Evolutionary conservation across 1,140 invertebrate genomes (phyloP).

Genomic region (Laodelphax striatellus): DNA sequence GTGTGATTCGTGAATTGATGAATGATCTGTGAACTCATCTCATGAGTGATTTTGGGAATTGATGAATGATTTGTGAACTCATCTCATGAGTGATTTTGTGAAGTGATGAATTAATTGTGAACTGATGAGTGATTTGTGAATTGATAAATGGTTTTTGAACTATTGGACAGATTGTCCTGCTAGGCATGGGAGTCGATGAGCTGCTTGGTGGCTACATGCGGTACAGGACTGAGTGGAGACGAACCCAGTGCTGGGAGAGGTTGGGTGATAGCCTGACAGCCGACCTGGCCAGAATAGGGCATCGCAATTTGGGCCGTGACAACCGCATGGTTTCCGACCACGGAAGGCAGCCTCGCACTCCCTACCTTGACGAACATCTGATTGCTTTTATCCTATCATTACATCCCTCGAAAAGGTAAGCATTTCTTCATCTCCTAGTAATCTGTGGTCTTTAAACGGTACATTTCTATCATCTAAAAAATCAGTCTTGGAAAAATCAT

Average conservation of each 20-base stretch:
- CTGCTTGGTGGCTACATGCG: constrained; percentile 88
- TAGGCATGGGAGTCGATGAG: constrained; percentile 95
- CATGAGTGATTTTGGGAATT: no score
- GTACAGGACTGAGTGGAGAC: constrained; percentile 61
- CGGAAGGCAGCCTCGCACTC: constrained; percentile 66
- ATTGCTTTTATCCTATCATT: constrained; percentile 58
- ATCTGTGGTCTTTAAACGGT: neutral
- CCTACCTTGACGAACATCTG: constrained; percentile 90
- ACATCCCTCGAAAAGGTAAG: constrained; percentile 64
- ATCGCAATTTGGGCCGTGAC: constrained; percentile 87
- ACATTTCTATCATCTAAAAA: no score
- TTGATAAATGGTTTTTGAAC: no score
- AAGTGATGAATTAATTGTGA: no score
- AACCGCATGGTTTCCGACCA: constrained; percentile 75
- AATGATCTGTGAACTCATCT: no score
- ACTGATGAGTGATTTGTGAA: no score
- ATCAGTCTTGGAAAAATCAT: no score
- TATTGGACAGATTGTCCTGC: constrained; percentile 54
- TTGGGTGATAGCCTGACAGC: constrained; percentile 55
- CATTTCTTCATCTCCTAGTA: neutral
- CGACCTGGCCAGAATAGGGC: constrained; percentile 78
- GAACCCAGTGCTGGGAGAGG: constrained; percentile 48
- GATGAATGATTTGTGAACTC: no score
- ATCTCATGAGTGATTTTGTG: no score
- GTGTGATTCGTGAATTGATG: no score